Evolutionary conservation across 2,797 vertebrate species (phyloP).

Genomic region (Lepus oiostolus): DNA sequence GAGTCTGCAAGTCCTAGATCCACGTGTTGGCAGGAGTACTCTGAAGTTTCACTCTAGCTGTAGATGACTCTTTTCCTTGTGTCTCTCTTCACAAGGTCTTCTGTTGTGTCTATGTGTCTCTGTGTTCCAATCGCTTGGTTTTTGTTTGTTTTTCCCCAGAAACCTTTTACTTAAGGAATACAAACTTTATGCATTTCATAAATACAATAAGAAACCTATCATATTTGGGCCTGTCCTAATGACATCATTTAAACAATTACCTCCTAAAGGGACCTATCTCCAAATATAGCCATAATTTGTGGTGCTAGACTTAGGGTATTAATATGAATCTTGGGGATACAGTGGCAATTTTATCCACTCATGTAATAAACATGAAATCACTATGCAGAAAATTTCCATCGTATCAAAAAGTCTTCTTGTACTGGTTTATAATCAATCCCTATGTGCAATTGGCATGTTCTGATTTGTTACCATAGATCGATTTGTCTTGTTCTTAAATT

Average conservation of each 20-base stretch:
- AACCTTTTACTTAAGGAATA: too few relatives aligned
- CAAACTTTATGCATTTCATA: too few relatives aligned
- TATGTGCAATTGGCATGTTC: background rate
- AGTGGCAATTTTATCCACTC: background rate
- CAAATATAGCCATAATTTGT: background rate
- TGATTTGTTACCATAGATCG: background rate
- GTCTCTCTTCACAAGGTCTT: background rate
- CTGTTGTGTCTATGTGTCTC: background rate
- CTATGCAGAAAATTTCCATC: background rate
- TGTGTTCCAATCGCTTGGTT: too few relatives aligned
- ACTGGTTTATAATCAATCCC: background rate
- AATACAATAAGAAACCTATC: too few relatives aligned
- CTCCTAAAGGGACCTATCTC: background rate
- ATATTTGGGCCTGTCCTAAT: background rate
- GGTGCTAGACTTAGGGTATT: background rate
- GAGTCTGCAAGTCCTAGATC: background rate
- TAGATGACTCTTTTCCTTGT: background rate
- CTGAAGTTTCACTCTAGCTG: background rate
- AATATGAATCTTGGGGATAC: background rate
- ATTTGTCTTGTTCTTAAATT: background rate
- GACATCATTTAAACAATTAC: background rate
- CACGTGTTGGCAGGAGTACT: accelerated
- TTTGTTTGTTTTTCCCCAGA: too few relatives aligned
- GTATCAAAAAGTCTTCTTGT: background rate
- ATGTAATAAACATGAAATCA: background rate